phyloP scores from a whole-genome alignment of 2,113 vertebrate species.

The Neolamprologus variostigma region DNA sequence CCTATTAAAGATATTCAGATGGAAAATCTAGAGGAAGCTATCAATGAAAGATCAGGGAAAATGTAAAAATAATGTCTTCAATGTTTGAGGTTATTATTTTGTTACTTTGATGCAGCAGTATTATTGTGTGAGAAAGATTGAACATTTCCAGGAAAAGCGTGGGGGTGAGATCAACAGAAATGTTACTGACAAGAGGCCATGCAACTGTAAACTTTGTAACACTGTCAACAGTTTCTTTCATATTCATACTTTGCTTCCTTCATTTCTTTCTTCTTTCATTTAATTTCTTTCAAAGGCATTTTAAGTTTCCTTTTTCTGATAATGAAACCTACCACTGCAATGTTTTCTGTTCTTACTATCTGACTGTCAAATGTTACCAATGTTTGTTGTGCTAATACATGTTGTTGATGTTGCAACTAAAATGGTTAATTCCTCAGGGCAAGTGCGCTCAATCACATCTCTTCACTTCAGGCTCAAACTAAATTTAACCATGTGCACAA shows the following conservation, averaged over 20 bases:
- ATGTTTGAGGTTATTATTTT: background rate
- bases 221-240: background rate
- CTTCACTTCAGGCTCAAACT: background rate
- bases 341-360: background rate
- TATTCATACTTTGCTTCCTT: fast-evolving
- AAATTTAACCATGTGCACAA: background rate
- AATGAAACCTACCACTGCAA: background rate
- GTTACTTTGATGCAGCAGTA: background rate
- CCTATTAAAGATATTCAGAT: background rate
- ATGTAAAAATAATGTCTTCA: background rate
- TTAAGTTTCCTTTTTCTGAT: background rate
- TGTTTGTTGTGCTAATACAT: background rate
- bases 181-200: background rate
- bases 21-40: background rate
- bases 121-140: fast-evolving
- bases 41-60: background rate
- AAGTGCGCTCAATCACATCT: background rate
- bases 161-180: background rate
- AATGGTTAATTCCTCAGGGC: background rate
- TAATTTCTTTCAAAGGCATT: background rate
- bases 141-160: background rate
- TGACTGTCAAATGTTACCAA: background rate
- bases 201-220: background rate
- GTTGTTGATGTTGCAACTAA: background rate
- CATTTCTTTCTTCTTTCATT: background rate